Percentiles rank a stretch among this genome's conserved stretches.
Evolutionary conservation across 2,797 vertebrate species (phyloP).

Genomic region (Jordanella pulchra): DNA sequence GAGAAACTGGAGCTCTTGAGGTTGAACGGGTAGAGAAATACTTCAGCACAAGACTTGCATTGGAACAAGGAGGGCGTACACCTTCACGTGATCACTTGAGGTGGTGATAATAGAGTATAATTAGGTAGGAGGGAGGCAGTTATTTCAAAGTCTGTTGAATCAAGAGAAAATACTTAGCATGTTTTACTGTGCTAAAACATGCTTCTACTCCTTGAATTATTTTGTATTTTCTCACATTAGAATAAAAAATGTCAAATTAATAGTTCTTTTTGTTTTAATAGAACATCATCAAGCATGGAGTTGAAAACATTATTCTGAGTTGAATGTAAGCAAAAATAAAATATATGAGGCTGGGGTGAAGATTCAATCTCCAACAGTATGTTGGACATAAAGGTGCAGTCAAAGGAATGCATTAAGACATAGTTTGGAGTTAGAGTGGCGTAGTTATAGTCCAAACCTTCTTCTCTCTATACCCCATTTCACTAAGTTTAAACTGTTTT

Average conservation of each 20-base stretch:
- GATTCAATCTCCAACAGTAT: background rate
- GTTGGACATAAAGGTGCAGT: background rate
- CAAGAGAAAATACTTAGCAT: conserved; percentile 11
- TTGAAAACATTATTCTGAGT: background rate
- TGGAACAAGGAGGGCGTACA: conserved; percentile 35
- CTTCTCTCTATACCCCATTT: too few species aligned
- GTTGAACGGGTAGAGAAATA: conserved; percentile 38
- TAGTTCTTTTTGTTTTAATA: background rate
- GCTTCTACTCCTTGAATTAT: background rate
- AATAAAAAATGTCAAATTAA: background rate
- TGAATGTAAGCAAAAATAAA: background rate
- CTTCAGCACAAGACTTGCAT: conserved; percentile 28
- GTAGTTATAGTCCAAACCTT: too few species aligned
- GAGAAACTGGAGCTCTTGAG: conserved; percentile 57
- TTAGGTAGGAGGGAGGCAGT: conserved; percentile 34
- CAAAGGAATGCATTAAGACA: background rate
- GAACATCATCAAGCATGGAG: background rate
- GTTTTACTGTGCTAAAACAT: conserved; percentile 3
- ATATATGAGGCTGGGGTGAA: background rate
- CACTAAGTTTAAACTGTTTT: too few species aligned
- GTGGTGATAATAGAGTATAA: conserved; percentile 49
- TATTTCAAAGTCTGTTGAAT: conserved; percentile 42
- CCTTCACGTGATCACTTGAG: conserved; percentile 61
- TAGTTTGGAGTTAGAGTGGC: background rate
- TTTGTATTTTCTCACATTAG: background rate